Percentiles rank a stretch among this genome's conserved stretches.
phyloP scores from a whole-genome alignment of 2,113 vertebrate species.

The Struthidea cinerea region DNA sequence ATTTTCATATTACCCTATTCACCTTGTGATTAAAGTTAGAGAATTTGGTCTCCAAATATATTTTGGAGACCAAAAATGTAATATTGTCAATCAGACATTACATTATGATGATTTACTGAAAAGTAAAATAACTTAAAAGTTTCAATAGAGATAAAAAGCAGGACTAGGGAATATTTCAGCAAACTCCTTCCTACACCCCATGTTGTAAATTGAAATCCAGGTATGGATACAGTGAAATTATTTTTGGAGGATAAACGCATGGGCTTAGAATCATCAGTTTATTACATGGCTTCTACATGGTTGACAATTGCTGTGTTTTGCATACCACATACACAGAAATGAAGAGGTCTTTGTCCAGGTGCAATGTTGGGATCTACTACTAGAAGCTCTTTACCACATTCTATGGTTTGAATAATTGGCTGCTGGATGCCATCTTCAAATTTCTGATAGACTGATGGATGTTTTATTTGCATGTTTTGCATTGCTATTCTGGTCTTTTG shows the following conservation, averaged over 20 bases:
- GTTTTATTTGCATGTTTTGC: background rate
- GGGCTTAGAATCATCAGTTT: background rate
- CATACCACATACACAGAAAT: background rate
- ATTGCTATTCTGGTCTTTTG: background rate
- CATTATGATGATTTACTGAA: background rate
- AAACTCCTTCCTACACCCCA: background rate
- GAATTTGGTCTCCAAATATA: background rate
- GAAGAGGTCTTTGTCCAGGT: background rate
- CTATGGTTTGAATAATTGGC: background rate
- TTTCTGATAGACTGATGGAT: background rate
- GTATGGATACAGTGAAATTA: background rate
- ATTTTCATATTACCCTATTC: background rate
- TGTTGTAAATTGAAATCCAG: background rate
- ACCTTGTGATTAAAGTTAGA: background rate
- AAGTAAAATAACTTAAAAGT: background rate
- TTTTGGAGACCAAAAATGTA: background rate
- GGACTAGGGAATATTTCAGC: background rate
- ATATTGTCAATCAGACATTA: background rate
- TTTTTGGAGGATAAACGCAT: background rate
- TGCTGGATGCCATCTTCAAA: background rate
- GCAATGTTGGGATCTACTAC: background rate
- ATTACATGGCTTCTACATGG: fast-evolving
- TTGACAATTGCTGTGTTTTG: background rate
- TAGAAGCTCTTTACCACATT: background rate
- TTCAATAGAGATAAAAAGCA: background rate